Evolutionary conservation across 2,797 vertebrate genomes (phyloP).

Genomic region (Pogonophryne albipinna): DNA sequence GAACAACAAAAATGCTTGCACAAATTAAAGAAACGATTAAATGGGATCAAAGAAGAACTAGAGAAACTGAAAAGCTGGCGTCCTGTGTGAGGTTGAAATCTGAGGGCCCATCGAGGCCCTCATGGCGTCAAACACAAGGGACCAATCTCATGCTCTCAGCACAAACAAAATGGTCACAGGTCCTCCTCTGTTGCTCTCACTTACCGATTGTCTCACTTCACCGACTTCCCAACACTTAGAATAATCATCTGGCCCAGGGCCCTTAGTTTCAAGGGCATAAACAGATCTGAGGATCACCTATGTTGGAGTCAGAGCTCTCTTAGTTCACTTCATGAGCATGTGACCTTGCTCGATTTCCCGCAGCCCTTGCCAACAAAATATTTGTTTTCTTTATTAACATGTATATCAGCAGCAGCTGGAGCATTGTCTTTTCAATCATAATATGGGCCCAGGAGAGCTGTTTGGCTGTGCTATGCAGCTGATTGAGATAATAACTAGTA

Average conservation of each 20-base stretch:
- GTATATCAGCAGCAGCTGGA: slow-evolving; percentile 40
- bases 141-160: slow-evolving; percentile 86
- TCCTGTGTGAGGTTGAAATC: slow-evolving; percentile 61
- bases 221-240: slow-evolving; percentile 90
- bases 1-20: slow-evolving; percentile 60
- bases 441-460: slow-evolving; percentile 43
- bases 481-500: slow-evolving; percentile 66
- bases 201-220: slow-evolving; percentile 87
- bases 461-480: slow-evolving; percentile 49
- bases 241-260: slow-evolving; percentile 87
- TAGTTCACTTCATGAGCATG: slow-evolving; percentile 27
- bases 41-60: slow-evolving; percentile 59
- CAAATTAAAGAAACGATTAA: slow-evolving; percentile 63
- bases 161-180: slow-evolving; percentile 91
- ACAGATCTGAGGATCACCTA: slow-evolving; percentile 76
- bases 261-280: slow-evolving; percentile 84
- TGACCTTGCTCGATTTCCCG: slow-evolving; percentile 38
- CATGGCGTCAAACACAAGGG: slow-evolving; percentile 77
- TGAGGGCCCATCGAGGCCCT: slow-evolving; percentile 72
- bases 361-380: slow-evolving; percentile 14
- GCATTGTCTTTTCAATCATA: slow-evolving; percentile 40
- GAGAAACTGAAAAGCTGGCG: slow-evolving; percentile 28
- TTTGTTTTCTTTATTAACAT: slow-evolving; percentile 48
- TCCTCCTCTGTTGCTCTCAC: slow-evolving; percentile 84
- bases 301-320: slow-evolving; percentile 20